phyloP scores from a whole-genome alignment of 2,113 vertebrate species.

The Aegithalos caudatus region DNA sequence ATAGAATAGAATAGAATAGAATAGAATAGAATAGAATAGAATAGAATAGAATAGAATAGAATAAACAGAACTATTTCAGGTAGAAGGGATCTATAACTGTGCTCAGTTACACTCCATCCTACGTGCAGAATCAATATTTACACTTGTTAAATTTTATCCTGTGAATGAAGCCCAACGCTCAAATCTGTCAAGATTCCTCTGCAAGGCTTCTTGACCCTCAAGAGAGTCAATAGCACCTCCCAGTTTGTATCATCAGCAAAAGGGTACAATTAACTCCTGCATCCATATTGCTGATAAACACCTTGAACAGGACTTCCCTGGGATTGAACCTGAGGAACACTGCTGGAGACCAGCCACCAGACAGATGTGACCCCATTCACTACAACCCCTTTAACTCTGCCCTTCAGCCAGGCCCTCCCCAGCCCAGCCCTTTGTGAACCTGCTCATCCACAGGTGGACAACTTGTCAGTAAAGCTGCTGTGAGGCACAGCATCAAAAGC shows the following conservation, averaged over 20 bases:
- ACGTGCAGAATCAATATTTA: neutral
- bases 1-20: neutral
- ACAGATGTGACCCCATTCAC: neutral
- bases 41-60: neutral
- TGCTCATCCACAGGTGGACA: rapidly evolving
- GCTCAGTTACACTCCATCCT: neutral
- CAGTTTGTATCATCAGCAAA: neutral
- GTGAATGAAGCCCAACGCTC: neutral
- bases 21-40: neutral
- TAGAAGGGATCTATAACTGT: neutral
- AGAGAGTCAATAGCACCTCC: neutral
- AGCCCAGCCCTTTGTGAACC: neutral
- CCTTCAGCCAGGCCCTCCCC: neutral
- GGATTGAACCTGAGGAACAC: neutral
- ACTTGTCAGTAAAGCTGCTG: neutral
- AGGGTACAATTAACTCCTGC: neutral
- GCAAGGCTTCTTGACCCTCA: neutral
- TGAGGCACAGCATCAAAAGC: neutral
- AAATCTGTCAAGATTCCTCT: neutral
- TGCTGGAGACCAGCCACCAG: neutral
- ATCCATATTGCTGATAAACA: neutral
- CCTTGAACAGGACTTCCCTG: neutral
- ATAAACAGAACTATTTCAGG: neutral
- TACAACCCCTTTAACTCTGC: neutral
- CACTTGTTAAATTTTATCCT: neutral